These are phyloP conservation scores for Ascaphus truei DNA, from an alignment of 2,113 vertebrate species.

Conservation along the genomic window DNA sequence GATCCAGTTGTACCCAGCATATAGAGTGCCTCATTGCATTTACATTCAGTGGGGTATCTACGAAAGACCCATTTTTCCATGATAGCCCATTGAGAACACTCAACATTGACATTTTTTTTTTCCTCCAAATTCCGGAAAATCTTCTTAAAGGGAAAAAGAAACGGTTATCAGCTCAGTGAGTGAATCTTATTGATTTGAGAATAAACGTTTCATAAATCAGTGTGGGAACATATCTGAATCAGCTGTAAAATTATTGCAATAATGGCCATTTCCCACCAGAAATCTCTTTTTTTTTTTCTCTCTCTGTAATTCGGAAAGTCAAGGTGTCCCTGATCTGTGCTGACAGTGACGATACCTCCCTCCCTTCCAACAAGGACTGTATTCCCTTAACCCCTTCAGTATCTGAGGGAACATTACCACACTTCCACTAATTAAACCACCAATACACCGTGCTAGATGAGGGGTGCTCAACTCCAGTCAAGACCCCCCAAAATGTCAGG, in stretches of 20 bases:
- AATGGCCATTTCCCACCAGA: not conserved
- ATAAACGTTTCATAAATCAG: slow-evolving; percentile 2
- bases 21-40: too few species aligned
- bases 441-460: too few species aligned
- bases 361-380: not conserved
- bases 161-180: not conserved
- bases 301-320: slow-evolving; percentile 23
- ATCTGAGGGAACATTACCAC: too few species aligned
- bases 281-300: not conserved
- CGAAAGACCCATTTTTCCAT: too few species aligned
- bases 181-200: slow-evolving; percentile 16
- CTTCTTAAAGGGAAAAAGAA: not conserved
- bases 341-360: not conserved
- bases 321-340: not conserved
- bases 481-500: too few species aligned
- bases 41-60: too few species aligned
- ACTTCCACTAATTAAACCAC: too few species aligned
- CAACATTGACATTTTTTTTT: too few species aligned
- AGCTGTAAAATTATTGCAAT: slow-evolving; percentile 13
- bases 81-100: too few species aligned
- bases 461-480: too few species aligned
- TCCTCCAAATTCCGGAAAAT: slow-evolving; percentile 3
- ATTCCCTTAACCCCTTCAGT: not conserved
- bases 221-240: not conserved
- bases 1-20: too few species aligned